Percentiles rank a stretch among this genome's conserved stretches.
Evolutionary conservation across 2,113 vertebrate species (phyloP).

Genomic region (Dipodomys spectabilis): DNA sequence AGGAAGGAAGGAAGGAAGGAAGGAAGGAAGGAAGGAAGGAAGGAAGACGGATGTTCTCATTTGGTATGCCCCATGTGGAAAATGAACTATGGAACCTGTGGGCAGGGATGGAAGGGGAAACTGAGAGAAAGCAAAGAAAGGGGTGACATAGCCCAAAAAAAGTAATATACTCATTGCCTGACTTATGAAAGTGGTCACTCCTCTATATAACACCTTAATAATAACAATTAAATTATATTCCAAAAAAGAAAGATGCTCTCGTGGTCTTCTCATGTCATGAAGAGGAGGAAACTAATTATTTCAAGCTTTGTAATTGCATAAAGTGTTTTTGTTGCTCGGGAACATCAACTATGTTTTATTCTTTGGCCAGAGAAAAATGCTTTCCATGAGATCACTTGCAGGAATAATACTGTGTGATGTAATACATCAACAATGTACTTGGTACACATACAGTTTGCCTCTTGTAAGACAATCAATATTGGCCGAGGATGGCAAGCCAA

Average conservation of each 20-base stretch:
- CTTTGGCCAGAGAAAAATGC: not conserved
- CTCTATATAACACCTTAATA: not conserved
- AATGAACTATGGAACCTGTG: too few species aligned
- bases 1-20: too few species aligned
- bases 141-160: too few species aligned
- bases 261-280: not conserved
- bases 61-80: too few species aligned
- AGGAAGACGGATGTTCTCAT: too few species aligned
- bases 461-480: not conserved
- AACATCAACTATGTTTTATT: not conserved
- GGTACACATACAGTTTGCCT: not conserved
- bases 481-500: not conserved
- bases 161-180: too few species aligned
- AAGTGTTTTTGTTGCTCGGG: not conserved
- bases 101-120: too few species aligned
- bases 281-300: slow-evolving; percentile 18
- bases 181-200: too few species aligned
- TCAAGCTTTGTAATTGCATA: not conserved
- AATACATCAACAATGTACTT: not conserved
- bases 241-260: not conserved
- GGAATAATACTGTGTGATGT: not conserved
- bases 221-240: not conserved
- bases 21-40: too few species aligned
- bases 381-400: not conserved
- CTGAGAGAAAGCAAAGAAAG: too few species aligned